A percentile compares a stretch with the other conserved stretches of the same genome.
Conservation (phyloP, 2,113 vertebrate species). For the Asarcornis scutulata region DNA sequence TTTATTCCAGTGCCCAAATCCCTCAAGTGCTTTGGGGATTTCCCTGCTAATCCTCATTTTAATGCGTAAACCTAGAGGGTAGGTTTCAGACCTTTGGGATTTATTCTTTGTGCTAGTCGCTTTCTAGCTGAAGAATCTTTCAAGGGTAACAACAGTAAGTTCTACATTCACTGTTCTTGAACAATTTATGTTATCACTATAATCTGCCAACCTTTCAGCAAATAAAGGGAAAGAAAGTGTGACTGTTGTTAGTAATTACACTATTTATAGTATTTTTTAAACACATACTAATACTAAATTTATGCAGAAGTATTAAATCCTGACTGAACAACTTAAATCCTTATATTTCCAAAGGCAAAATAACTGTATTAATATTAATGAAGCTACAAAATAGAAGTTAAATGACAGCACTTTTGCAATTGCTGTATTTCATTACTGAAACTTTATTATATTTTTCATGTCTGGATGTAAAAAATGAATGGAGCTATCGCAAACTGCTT, state of each 20-base stretch:
- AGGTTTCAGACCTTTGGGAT: constrained; percentile 36
- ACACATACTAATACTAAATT: constrained; percentile 4
- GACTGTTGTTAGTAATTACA: constrained; percentile 29
- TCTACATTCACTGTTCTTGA: not conserved
- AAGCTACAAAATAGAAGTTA: constrained; percentile 29
- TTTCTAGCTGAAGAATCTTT: constrained; percentile 31
- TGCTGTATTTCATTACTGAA: constrained; percentile 27
- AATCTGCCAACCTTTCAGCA: not conserved
- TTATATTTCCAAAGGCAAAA: constrained; percentile 52
- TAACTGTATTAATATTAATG: constrained; percentile 42
- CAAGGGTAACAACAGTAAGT: constrained; percentile 7
- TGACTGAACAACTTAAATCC: constrained; percentile 12
- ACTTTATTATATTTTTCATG: constrained; percentile 17
- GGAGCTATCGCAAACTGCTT: constrained; percentile 34
- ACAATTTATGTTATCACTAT: not conserved
- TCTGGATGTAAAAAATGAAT: constrained; percentile 19
- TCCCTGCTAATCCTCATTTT: constrained; percentile 47
- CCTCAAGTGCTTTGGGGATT: constrained; percentile 29
- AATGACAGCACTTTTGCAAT: constrained; percentile 34
- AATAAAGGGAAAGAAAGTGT: constrained; percentile 3
- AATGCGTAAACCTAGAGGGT: constrained; percentile 15
- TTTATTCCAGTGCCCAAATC: constrained; percentile 48
- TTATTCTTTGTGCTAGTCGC: constrained; percentile 30
- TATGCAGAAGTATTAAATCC: constrained; percentile 37
- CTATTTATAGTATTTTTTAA: constrained; percentile 13